Percentiles rank a stretch among this genome's conserved stretches.
Conservation (phyloP, 1,140 invertebrate genomes). For the Coptotermes formosanus region DNA sequence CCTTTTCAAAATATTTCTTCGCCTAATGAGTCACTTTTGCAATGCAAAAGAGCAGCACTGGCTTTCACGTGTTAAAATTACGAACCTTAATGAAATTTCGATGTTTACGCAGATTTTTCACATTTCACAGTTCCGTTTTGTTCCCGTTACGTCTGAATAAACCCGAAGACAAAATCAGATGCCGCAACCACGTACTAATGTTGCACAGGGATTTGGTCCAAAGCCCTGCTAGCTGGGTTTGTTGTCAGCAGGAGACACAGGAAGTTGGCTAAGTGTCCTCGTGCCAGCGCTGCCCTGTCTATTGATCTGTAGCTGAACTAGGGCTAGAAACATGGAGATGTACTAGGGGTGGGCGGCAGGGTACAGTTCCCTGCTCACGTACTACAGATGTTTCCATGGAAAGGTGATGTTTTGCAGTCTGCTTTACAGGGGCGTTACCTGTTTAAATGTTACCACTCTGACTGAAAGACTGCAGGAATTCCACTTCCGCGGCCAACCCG, state of each 20-base stretch:
- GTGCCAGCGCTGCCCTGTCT: background rate
- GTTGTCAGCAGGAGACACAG: constrained; percentile 1
- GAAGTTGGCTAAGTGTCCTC: background rate
- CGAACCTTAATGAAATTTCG: background rate
- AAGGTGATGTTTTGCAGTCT: background rate
- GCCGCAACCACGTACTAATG: background rate
- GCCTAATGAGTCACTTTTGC: background rate
- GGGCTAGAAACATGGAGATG: background rate
- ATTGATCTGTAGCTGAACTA: background rate
- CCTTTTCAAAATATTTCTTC: background rate
- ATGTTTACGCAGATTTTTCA: background rate
- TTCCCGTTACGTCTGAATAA: background rate
- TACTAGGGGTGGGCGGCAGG: background rate
- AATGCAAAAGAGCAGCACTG: background rate
- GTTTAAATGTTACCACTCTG: background rate
- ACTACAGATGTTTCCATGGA: background rate
- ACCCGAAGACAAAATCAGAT: background rate
- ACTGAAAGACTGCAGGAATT: no score
- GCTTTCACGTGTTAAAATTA: background rate
- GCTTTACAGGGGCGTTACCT: background rate
- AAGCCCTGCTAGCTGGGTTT: constrained; percentile 3
- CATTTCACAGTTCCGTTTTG: background rate
- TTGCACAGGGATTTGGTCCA: background rate
- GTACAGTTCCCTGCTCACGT: background rate
- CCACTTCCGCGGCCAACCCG: no score